phyloP scores from a whole-genome alignment of 2,113 vertebrate genomes.

The Zapus hudsonius region DNA sequence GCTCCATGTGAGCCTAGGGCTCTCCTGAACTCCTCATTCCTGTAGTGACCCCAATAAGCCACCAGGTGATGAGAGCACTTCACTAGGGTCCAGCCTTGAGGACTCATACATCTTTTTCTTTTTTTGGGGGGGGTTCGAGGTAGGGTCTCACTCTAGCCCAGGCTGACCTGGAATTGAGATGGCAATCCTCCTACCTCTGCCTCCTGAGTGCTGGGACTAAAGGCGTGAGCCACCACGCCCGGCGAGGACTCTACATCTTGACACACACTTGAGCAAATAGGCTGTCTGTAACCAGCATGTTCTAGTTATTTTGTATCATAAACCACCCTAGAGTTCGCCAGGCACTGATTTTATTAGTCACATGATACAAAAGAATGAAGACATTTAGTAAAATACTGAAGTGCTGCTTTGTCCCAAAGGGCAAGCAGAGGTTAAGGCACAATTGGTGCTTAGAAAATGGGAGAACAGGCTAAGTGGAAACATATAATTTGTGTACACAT shows the following conservation, averaged over 20 bases:
- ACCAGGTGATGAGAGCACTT: accelerated
- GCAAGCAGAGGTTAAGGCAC: conserved; percentile 40
- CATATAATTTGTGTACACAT: neutral
- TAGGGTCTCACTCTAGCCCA: too few species aligned
- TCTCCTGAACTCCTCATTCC: neutral
- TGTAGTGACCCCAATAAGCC: neutral
- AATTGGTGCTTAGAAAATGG: neutral
- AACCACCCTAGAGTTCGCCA: neutral
- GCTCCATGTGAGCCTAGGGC: neutral
- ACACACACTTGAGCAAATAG: accelerated
- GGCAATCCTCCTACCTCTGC: too few species aligned
- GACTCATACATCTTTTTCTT: too few species aligned
- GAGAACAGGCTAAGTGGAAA: neutral
- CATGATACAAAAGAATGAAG: conserved; percentile 59
- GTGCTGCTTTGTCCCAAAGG: conserved; percentile 29
- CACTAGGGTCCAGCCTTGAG: neutral
- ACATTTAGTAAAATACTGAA: conserved; percentile 46
- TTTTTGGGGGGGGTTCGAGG: too few species aligned
- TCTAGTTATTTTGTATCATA: neutral
- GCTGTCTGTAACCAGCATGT: neutral
- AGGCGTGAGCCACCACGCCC: too few species aligned
- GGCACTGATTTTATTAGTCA: conserved; percentile 67
- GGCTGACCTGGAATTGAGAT: too few species aligned
- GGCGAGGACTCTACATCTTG: neutral
- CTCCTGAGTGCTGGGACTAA: too few species aligned